A percentile compares a stretch with the other conserved stretches of the same genome.
phyloP scores from a whole-genome alignment of 2,113 vertebrate genomes.

The Progne subis region DNA sequence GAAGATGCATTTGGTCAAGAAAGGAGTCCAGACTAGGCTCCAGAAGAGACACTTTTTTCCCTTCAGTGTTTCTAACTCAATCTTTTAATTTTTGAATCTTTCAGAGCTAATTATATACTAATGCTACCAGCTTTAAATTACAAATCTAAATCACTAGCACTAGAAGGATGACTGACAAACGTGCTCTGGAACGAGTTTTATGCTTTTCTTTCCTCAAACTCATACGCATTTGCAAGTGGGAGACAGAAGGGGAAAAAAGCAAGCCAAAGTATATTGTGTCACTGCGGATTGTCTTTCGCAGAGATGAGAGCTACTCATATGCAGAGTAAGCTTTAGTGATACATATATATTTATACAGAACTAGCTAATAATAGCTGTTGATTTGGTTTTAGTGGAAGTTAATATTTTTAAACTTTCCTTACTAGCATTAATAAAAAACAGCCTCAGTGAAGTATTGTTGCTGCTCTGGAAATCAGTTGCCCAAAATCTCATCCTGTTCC shows the following conservation, averaged over 20 bases:
- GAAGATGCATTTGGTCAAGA: neutral
- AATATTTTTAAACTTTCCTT: neutral
- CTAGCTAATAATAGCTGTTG: neutral
- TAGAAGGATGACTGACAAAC: neutral
- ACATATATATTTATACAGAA: neutral
- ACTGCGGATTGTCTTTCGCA: neutral
- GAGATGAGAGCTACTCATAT: neutral
- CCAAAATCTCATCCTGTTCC: neutral
- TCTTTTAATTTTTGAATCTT: conserved; percentile 18
- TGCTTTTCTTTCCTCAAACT: neutral
- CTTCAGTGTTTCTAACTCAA: conserved; percentile 9
- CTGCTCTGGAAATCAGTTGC: neutral
- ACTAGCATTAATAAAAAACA: neutral
- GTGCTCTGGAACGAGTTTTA: neutral
- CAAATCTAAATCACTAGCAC: conserved; percentile 15
- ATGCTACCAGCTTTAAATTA: neutral
- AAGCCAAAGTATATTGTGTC: neutral
- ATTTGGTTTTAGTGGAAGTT: neutral
- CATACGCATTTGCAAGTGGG: neutral
- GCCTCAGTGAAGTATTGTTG: neutral
- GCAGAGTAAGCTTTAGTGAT: neutral
- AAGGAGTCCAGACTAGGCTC: neutral
- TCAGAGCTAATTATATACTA: conserved; percentile 12
- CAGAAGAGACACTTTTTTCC: neutral
- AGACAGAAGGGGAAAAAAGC: neutral